phyloP scores from a whole-genome alignment of 2,113 vertebrate species.

The Chrysemys picta region DNA sequence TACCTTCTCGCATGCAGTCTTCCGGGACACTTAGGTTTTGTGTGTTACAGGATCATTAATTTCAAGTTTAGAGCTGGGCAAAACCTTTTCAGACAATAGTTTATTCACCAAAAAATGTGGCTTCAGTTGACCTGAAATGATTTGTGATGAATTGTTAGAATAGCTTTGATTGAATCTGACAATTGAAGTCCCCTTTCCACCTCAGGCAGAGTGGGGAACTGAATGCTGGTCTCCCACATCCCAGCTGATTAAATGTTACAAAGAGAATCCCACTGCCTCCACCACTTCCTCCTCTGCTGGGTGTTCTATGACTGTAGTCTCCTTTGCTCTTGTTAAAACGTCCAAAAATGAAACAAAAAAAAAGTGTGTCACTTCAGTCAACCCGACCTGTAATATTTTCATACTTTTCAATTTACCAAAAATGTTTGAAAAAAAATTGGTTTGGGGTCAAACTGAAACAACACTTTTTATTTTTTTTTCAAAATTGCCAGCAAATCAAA shows the following conservation, averaged over 20 bases:
- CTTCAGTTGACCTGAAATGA: neutral
- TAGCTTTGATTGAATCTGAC: neutral
- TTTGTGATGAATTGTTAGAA: neutral
- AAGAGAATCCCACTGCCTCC: neutral
- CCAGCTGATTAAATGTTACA: neutral
- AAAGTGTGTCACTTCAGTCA: neutral
- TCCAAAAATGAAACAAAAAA: neutral
- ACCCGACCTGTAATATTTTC: neutral
- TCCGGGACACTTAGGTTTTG: fast-evolving
- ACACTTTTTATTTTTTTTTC: neutral
- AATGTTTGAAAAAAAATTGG: neutral
- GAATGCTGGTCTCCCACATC: neutral
- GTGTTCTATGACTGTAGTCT: neutral
- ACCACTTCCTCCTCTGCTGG: neutral
- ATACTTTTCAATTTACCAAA: neutral
- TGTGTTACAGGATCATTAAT: neutral
- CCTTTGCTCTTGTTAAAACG: neutral
- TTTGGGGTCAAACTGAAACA: neutral
- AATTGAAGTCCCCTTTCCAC: neutral
- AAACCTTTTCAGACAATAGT: neutral
- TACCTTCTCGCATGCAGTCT: neutral
- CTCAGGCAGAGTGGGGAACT: neutral
- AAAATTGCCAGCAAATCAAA: neutral
- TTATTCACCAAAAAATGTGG: neutral
- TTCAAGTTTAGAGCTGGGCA: neutral